Percentiles rank a stretch among this genome's conserved stretches.
phyloP scores from a whole-genome alignment of 2,113 vertebrate genomes.

The Python bivittatus region DNA sequence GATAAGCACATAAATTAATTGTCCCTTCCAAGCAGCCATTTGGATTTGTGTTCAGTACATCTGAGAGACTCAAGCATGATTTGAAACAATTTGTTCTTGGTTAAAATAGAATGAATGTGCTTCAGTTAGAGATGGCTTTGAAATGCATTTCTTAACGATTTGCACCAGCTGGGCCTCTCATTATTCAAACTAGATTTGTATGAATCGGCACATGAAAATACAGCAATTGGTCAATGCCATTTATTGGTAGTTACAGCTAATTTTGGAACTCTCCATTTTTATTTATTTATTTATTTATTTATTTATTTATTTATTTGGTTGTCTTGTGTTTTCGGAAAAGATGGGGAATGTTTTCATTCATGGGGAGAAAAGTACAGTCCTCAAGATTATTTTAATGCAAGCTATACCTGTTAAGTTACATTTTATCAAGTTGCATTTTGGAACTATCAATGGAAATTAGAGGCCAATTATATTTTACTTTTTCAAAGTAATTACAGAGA shows the following conservation, averaged over 20 bases:
- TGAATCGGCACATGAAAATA: slow-evolving; percentile 57
- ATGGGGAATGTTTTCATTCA: slow-evolving; percentile 22
- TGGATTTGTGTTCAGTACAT: slow-evolving; percentile 53
- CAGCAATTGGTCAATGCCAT: slow-evolving; percentile 66
- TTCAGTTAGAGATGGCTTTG: slow-evolving; percentile 58
- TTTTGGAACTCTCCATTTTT: slow-evolving; percentile 24
- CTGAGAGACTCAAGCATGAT: slow-evolving; percentile 51
- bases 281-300: too few species aligned
- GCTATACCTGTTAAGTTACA: slow-evolving; percentile 53
- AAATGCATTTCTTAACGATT: slow-evolving; percentile 59
- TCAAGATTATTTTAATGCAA: slow-evolving; percentile 41
- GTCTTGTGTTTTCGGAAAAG: slow-evolving; percentile 39
- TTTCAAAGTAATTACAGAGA: slow-evolving; percentile 49
- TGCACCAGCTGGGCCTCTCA: slow-evolving; percentile 54
- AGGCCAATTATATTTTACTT: slow-evolving; percentile 45
- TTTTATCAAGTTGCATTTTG: slow-evolving; percentile 62
- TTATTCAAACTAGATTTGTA: slow-evolving; percentile 62
- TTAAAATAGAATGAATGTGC: slow-evolving; percentile 55
- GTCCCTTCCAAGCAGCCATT: slow-evolving; percentile 52
- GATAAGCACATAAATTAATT: slow-evolving; percentile 53
- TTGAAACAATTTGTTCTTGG: slow-evolving; percentile 64
- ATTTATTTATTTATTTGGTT: not conserved
- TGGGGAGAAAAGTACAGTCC: not conserved
- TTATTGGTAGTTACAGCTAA: slow-evolving; percentile 40
- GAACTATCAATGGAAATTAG: slow-evolving; percentile 62